phyloP scores from a whole-genome alignment of 2,113 vertebrate genomes.

The Leptocoma aspasia region DNA sequence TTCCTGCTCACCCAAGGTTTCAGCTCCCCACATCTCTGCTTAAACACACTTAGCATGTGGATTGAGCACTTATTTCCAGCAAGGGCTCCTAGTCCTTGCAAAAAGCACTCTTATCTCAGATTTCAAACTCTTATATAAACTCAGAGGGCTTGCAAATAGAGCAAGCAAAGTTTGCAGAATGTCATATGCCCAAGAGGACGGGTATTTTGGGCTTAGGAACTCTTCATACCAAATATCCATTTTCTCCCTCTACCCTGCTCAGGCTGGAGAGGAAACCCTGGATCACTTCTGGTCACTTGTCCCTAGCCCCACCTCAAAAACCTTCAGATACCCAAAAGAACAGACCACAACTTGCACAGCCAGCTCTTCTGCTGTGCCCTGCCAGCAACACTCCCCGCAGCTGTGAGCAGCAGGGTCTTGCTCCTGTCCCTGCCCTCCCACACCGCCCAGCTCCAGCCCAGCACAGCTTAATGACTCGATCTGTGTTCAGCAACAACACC shows the following conservation, averaged over 20 bases:
- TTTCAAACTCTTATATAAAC: neutral
- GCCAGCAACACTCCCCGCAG: neutral
- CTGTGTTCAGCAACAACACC: conserved; percentile 6
- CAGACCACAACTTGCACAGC: neutral
- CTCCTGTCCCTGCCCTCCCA: conserved; percentile 21
- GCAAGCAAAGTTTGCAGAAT: neutral
- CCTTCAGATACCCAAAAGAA: neutral
- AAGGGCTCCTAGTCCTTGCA: neutral
- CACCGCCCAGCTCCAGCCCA: neutral
- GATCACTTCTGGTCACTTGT: neutral
- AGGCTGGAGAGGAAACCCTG: neutral
- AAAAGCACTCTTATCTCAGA: neutral
- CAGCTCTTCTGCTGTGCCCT: neutral
- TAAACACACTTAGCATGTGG: neutral
- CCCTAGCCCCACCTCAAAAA: neutral
- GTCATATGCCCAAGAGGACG: neutral
- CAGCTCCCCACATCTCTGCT: neutral
- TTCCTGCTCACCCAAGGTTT: neutral
- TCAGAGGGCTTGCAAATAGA: neutral
- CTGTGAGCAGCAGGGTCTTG: neutral
- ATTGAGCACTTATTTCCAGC: neutral
- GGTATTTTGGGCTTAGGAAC: neutral
- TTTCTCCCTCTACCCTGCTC: neutral
- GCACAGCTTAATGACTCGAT: neutral
- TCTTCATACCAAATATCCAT: neutral